Base-by-base conservation (phyloP, 2,797 vertebrate species). In the Aeoliscus strigatus region DNA sequence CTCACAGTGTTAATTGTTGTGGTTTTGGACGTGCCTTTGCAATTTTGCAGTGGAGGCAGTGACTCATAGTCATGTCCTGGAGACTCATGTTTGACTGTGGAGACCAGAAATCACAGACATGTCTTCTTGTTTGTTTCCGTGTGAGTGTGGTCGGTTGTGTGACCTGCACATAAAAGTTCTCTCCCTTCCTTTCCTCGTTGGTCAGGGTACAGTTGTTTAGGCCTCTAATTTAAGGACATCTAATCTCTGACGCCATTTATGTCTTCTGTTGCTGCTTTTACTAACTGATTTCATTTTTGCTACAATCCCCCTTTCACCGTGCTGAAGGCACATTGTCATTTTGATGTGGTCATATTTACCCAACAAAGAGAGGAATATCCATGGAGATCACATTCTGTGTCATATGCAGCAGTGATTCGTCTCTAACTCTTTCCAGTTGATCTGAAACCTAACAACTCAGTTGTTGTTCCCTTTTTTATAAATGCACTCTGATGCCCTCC, bases 41-140 rank as follows among this genome's bases (percentile, higher is more conserved):
- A 57, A 39, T 66, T 65, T 56, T 63, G 60, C 39, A 52, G 51
- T 48, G 27, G 28, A 47, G 32, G 48, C 51, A 41, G 52, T 72
- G 70, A 80, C 47, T 79, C 73, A 79, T 5, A 61, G 46, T 50
- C 51, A 59, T 32, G 52, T 42, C 56, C 61, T 48, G 15, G 23
- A 53, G 51, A 45, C 49, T 39, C 25, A 34, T 72, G 62, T 73
- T 32, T 75, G 9, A 11, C 46, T 26, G 32, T 49, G 47, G 31
- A 36, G 39, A 14, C 15, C 46, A 46, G 7, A 41, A 52, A 53
- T 24, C 27, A 28, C 27, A 24, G 36, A 54, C 32, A 24, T 23
- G n/a, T 25, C 24, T 39, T 27, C 30, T 42, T 33, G 51, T 30
- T 40, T 45, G 21, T 46, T 16, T 55, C 5, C 39, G 9, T 39